phyloP scores from a whole-genome alignment of 2,797 vertebrate genomes.

The Okamejei kenojei region DNA sequence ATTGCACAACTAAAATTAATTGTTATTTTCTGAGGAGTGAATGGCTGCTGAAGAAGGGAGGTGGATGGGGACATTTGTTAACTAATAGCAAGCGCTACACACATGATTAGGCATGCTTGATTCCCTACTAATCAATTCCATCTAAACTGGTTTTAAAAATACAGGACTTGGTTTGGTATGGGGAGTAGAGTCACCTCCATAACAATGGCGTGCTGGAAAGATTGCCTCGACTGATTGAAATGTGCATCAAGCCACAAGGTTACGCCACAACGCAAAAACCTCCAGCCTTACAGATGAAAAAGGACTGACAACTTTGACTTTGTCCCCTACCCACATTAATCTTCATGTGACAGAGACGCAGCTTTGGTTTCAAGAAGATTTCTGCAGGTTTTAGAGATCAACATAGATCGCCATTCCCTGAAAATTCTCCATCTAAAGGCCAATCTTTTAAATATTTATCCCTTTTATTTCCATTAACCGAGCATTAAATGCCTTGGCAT shows the following conservation, averaged over 20 bases:
- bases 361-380: not conserved
- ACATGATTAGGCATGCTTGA: slow-evolving; percentile 47
- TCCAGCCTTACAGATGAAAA: not conserved
- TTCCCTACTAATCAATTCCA: slow-evolving; percentile 57
- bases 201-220: slow-evolving; percentile 43
- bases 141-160: slow-evolving; percentile 51
- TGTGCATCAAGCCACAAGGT: slow-evolving; percentile 26
- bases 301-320: not conserved
- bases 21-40: not conserved
- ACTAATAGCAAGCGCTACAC: slow-evolving; percentile 39
- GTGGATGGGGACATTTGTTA: not conserved
- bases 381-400: too few relatives aligned
- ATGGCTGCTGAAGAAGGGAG: not conserved
- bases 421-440: slow-evolving; percentile 34
- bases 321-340: slow-evolving; percentile 13
- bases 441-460: not conserved
- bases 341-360: slow-evolving; percentile 5
- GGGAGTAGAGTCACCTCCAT: slow-evolving; percentile 44
- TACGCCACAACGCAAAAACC: not conserved
- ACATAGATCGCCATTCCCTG: not conserved
- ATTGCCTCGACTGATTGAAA: slow-evolving; percentile 39
- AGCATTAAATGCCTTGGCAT: not conserved
- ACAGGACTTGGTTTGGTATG: not conserved
- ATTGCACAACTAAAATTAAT: slow-evolving; percentile 4
- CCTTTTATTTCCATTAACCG: slow-evolving; percentile 28